These are phyloP conservation scores for Microcebus tavaratra DNA, from an alignment of 2,113 vertebrate genomes.

Conservation along the genomic window DNA sequence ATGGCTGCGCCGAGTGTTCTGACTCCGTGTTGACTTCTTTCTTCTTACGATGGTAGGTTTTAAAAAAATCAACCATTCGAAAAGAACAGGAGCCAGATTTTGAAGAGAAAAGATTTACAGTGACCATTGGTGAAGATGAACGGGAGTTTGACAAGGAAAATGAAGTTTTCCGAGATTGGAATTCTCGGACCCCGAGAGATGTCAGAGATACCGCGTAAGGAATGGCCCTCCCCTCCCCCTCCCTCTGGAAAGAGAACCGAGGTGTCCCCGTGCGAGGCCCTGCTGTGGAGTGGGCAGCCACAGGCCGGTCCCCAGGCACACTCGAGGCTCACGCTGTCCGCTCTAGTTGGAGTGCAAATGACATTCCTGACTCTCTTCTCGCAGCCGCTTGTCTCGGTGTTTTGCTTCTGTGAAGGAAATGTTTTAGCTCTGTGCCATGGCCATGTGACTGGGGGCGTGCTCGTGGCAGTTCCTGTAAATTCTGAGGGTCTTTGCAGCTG, in stretches of 20 bases:
- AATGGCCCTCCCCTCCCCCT: accelerated
- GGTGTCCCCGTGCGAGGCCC: background rate
- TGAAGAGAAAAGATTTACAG: slow-evolving; percentile 97
- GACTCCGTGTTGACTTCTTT: background rate
- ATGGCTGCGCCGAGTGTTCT: too few species aligned
- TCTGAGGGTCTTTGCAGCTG: background rate
- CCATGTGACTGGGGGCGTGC: background rate
- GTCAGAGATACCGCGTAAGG: slow-evolving; percentile 91
- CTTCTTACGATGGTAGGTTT: slow-evolving; percentile 84
- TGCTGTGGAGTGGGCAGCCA: background rate
- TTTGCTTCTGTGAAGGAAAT: background rate
- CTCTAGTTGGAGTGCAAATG: too few species aligned
- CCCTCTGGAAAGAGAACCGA: background rate
- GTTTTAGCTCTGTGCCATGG: background rate
- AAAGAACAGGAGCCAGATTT: slow-evolving; percentile 99
- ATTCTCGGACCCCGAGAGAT: slow-evolving; percentile 94
- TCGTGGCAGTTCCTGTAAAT: background rate
- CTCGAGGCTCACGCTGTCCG: background rate
- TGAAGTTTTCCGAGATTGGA: slow-evolving; percentile 96
- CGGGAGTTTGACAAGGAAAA: slow-evolving; percentile 99
- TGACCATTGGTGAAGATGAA: slow-evolving; percentile 98
- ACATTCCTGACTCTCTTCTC: background rate
- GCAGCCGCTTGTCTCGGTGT: background rate
- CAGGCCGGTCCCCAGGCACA: background rate
- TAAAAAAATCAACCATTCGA: slow-evolving; percentile 98